A percentile compares a stretch with the other conserved stretches of the same genome.
These are phyloP conservation scores for Chelon auratus DNA, from an alignment of 2,797 vertebrate genomes.

Conservation along the genomic window DNA sequence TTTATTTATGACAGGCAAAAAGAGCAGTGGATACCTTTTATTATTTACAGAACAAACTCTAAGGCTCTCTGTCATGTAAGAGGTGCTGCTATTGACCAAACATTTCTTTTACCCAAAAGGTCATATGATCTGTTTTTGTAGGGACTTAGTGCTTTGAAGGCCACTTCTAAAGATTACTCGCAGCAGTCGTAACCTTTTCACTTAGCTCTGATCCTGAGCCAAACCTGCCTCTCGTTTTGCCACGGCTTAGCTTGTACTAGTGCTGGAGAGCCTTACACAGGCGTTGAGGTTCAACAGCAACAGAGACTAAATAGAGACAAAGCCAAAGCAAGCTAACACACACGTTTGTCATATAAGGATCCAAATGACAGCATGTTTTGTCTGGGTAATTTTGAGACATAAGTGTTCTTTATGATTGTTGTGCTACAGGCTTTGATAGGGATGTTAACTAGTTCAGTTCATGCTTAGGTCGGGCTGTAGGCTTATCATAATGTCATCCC, in stretches of 20 bases:
- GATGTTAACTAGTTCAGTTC: constrained; percentile 23
- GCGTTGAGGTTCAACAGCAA: constrained; percentile 46
- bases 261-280: constrained; percentile 50
- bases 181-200: constrained; percentile 86
- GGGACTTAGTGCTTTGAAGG: constrained; percentile 82
- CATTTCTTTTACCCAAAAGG: constrained; percentile 76
- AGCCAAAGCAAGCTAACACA: constrained; percentile 14
- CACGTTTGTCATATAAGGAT: constrained; percentile 36
- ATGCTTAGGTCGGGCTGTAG: constrained; percentile 61
- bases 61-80: constrained; percentile 57
- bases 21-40: constrained; percentile 25
- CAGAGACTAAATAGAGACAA: constrained; percentile 62
- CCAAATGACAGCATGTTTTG: constrained; percentile 20
- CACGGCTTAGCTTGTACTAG: constrained; percentile 50
- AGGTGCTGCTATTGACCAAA: constrained; percentile 62
- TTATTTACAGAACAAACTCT: constrained; percentile 54
- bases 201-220: constrained; percentile 79
- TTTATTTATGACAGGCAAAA: constrained; percentile 23
- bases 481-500: constrained; percentile 66
- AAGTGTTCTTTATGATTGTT: constrained; percentile 25
- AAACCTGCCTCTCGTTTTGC: constrained; percentile 62
- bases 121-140: constrained; percentile 78
- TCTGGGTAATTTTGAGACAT: constrained; percentile 27
- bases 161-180: constrained; percentile 81
- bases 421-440: constrained; percentile 21